These are phyloP conservation scores for Nothoprocta pentlandii DNA, from an alignment of 2,113 vertebrate genomes.

Conservation along the genomic window DNA sequence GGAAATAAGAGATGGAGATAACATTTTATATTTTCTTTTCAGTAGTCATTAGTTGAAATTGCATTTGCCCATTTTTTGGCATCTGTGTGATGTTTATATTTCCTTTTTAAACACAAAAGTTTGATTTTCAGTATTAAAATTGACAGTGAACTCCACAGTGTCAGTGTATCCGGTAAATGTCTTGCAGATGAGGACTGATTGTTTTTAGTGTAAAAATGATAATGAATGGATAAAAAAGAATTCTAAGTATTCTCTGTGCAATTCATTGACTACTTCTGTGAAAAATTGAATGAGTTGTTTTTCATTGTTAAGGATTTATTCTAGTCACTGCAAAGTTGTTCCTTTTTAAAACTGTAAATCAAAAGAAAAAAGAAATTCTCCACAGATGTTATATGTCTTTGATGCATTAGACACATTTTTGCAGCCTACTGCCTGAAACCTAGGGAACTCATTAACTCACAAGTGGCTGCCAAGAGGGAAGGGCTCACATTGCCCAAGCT, in stretches of 20 bases:
- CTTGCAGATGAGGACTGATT: background rate
- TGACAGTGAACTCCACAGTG: background rate
- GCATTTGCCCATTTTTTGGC: background rate
- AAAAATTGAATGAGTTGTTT: background rate
- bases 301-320: constrained; percentile 46
- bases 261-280: background rate
- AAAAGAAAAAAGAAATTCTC: constrained; percentile 55
- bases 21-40: background rate
- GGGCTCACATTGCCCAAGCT: background rate
- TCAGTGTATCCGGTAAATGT: background rate
- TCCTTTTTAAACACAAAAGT: background rate
- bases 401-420: constrained; percentile 63
- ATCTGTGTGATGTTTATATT: background rate
- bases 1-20: background rate
- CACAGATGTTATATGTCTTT: constrained; percentile 56
- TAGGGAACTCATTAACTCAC: constrained; percentile 61
- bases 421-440: constrained; percentile 44
- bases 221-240: background rate
- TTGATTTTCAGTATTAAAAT: background rate
- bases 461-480: constrained; percentile 22
- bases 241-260: background rate
- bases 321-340: constrained; percentile 27
- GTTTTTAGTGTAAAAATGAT: background rate
- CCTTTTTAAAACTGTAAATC: constrained; percentile 52
- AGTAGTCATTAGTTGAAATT: background rate